These are phyloP conservation scores for Tetramorium bicarinatum DNA, from an alignment of 2,888 invertebrate species.

Conservation along the genomic window DNA sequence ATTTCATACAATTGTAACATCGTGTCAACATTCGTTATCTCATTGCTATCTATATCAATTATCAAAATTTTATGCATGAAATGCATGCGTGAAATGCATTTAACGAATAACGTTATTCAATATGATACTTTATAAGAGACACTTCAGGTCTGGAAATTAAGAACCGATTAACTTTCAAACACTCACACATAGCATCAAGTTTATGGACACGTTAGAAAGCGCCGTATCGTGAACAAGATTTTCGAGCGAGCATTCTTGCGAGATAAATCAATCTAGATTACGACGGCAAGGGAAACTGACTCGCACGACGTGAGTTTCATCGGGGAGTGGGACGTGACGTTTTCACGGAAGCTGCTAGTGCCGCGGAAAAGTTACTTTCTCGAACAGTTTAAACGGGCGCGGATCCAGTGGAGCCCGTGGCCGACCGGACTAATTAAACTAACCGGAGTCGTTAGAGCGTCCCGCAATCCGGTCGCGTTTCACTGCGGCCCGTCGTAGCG, in stretches of 20 bases:
- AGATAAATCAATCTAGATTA: conserved; percentile 47
- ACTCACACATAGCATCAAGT: not conserved
- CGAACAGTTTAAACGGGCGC: conserved; percentile 53
- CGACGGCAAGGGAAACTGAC: not conserved
- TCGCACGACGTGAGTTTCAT: conserved; percentile 25
- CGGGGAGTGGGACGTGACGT: conserved; percentile 12
- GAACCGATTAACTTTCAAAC: conserved; percentile 8
- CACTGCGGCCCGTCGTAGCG: not conserved
- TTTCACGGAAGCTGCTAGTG: conserved; percentile 24
- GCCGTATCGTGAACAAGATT: not conserved
- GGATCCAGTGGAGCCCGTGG: conserved; percentile 22
- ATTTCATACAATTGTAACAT: not conserved
- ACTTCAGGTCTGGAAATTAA: not conserved
- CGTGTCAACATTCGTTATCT: not conserved
- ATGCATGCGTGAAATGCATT: not conserved
- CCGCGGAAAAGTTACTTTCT: conserved; percentile 45
- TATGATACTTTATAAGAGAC: not conserved
- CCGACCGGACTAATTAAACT: conserved; percentile 62
- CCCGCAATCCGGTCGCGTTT: not conserved
- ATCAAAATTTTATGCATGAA: not conserved
- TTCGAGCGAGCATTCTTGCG: not conserved
- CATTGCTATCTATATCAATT: not conserved
- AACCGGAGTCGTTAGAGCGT: conserved; percentile 44
- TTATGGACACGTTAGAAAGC: not conserved
- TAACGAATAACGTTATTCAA: not conserved